Conservation (phyloP, 2,888 invertebrate genomes). For the Hoplodrina ambigua region DNA sequence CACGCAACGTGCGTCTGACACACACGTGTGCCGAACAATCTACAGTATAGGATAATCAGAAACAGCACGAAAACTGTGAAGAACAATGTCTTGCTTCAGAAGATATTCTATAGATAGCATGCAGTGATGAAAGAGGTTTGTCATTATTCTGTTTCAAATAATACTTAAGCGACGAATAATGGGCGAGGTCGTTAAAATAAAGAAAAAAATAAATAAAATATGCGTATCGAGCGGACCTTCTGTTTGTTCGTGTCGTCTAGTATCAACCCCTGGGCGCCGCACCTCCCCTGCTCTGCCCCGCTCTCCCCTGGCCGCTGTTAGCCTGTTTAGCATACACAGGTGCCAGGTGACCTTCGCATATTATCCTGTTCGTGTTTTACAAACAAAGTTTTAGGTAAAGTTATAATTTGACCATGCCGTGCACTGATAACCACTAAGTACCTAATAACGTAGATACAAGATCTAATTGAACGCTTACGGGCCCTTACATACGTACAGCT, state of each 20-base stretch:
- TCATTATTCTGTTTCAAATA: background rate
- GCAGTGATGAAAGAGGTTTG: background rate
- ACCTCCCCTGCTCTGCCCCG: background rate
- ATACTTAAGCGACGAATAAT: too few relatives aligned
- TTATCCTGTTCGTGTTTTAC: conserved; percentile 39
- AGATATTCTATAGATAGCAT: background rate
- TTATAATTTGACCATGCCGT: conserved; percentile 15
- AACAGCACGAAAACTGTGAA: too few relatives aligned
- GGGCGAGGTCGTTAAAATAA: too few relatives aligned
- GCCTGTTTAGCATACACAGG: conserved; percentile 47
- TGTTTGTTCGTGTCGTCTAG: background rate
- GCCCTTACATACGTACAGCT: background rate
- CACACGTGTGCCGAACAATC: background rate
- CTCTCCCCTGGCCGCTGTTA: background rate
- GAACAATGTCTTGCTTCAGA: background rate
- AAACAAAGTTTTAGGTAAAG: conserved; percentile 39
- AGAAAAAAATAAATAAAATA: too few relatives aligned
- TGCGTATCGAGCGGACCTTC: conserved; percentile 5
- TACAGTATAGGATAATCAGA: background rate
- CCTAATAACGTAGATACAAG: conserved; percentile 4
- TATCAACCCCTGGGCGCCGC: background rate
- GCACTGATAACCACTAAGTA: conserved; percentile 6
- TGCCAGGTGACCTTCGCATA: conserved; percentile 53
- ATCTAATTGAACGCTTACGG: background rate
- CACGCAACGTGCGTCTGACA: background rate